Evolutionary conservation across 2,113 vertebrate species (phyloP).

Genomic region (Prinia subflava): DNA sequence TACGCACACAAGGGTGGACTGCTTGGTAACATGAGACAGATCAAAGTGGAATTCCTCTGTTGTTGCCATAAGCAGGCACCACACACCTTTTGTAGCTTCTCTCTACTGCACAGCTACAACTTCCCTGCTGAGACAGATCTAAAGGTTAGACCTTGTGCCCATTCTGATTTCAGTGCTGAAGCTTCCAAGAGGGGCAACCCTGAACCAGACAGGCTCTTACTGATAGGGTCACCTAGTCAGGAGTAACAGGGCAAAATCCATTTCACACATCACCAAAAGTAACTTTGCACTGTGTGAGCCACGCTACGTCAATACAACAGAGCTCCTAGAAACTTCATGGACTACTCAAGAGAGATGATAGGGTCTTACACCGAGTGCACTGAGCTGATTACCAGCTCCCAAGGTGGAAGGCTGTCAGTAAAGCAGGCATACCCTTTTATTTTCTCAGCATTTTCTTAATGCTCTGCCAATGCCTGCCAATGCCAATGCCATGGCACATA

Average conservation of each 20-base stretch:
- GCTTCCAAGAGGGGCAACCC: not conserved
- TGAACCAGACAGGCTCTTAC: not conserved
- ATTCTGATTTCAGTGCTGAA: not conserved
- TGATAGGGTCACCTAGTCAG: no score
- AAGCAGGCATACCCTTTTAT: not conserved
- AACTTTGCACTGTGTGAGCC: not conserved
- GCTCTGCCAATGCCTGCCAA: not conserved
- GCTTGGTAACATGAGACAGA: rapidly evolving
- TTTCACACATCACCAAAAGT: not conserved
- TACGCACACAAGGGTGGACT: not conserved
- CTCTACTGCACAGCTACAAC: not conserved
- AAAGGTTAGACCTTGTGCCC: not conserved
- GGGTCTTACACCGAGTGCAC: not conserved
- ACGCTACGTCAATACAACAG: not conserved
- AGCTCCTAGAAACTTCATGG: not conserved
- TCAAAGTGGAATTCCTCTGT: not conserved
- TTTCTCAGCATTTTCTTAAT: not conserved
- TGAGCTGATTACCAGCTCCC: not conserved
- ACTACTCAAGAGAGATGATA: not conserved
- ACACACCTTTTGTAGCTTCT: rapidly evolving
- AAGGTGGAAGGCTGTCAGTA: not conserved
- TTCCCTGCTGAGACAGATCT: not conserved
- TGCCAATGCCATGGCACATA: not conserved
- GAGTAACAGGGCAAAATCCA: not conserved
- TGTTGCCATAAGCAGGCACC: not conserved